Base-by-base conservation (phyloP, 2,113 vertebrate species). In the Seriola rivoliana region DNA sequence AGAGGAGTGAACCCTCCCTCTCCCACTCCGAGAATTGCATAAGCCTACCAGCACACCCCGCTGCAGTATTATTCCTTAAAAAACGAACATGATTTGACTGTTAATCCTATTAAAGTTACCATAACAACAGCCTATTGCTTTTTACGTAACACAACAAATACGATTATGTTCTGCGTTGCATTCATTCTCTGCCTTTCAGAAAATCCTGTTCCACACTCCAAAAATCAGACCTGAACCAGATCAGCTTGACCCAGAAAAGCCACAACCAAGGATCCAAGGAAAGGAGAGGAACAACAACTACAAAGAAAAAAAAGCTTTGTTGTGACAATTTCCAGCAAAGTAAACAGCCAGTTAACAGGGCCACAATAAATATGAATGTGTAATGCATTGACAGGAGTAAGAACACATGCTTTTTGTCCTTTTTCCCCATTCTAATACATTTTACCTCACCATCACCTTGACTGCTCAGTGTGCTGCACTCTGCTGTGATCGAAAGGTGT, bases 81-180 rank as follows among this genome's bases (percentile, higher is more conserved):
- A 59, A 86, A 71, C 13, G 6, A 84, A 78, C 82, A 75, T 73
- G 71, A 81, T 84, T 81, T 46, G 48, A 83, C 9, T 70, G 71
- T 75, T 82, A 93, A 93, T 91, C 92, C 88, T 80, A 83, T 89
- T 89, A 82, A 71, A 87, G 80, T 82, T 55, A 8, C 72, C 67
- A 75, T 78, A 72, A 78, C 52, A 82, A 72, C 78, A 82, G 80
- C 84, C 73, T 23, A 34, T 55, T 78, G 73, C 75, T 46, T 80
- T 84, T 90, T 89, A 85, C 73, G 78, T 84, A 92, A 93, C 78
- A 68, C 25, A 4, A 78, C 80, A 91, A 91, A 82, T 77, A 74
- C 38, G 80, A 89, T 90, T 84, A 85, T 71, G 63, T 38, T 71
- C 46, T 50, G 34, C 17, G 69, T 76, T 76, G 71, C 81, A 77